Conservation (phyloP, 2,888 invertebrate genomes). For the Heteromurus nitidus region DNA sequence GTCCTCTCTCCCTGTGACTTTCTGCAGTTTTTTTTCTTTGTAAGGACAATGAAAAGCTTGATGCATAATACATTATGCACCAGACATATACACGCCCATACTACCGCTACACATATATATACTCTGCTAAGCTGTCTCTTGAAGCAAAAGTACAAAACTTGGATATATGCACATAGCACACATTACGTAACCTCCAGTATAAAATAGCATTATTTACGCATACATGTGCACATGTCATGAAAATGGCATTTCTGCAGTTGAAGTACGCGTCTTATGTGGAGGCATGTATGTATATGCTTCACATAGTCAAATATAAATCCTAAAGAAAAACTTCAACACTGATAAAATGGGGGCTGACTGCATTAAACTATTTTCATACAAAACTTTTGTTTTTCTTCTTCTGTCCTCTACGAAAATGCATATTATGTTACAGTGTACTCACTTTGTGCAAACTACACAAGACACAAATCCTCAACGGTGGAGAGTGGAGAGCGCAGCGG, state of each 20-base stretch:
- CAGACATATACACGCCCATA: conserved; percentile 21
- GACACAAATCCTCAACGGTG: conserved; percentile 1
- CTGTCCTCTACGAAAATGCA: too few species aligned
- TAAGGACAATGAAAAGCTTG: conserved; percentile 7
- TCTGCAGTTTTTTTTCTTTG: conserved; percentile 10
- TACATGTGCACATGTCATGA: not conserved
- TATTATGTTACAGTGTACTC: too few species aligned
- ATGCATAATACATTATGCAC: conserved; percentile 10
- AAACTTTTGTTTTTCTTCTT: not conserved
- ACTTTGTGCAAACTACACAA: not conserved
- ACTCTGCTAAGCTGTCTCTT: too few species aligned
- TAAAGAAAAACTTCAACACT: not conserved
- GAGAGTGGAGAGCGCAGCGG: too few species aligned
- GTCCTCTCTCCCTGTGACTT: conserved; percentile 9
- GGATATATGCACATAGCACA: too few species aligned
- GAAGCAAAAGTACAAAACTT: too few species aligned
- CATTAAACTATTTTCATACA: not conserved
- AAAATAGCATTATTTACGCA: too few species aligned
- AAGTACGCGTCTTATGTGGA: not conserved
- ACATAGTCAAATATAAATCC: not conserved
- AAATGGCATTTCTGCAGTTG: not conserved
- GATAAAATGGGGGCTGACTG: not conserved
- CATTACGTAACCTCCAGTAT: too few species aligned
- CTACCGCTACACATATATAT: not conserved
- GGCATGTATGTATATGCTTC: not conserved